phyloP scores from a whole-genome alignment of 2,113 vertebrate species.

The Mesitornis unicolor region DNA sequence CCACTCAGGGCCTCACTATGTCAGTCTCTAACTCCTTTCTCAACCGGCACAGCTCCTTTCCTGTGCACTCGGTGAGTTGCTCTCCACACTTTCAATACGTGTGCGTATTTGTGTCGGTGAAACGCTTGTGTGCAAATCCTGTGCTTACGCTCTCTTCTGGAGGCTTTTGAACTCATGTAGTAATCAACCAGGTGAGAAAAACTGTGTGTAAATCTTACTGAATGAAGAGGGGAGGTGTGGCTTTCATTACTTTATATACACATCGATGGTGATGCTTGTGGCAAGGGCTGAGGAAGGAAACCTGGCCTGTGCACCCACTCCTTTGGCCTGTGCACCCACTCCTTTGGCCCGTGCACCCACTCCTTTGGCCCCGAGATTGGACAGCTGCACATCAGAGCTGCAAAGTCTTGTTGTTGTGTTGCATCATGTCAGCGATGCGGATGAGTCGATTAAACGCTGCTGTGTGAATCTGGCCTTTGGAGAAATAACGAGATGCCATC shows the following conservation, averaged over 20 bases:
- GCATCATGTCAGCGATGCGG: not conserved
- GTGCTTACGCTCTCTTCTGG: not conserved
- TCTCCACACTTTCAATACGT: not conserved
- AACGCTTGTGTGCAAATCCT: not conserved
- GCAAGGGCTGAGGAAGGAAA: rapidly evolving
- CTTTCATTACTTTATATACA: rapidly evolving
- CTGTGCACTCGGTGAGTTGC: conserved; percentile 94
- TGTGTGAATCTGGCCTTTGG: not conserved
- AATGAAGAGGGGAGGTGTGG: not conserved
- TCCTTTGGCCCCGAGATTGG: no score
- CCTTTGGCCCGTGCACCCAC: no score
- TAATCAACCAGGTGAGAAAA: not conserved
- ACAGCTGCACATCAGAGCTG: not conserved
- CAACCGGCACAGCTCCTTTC: conserved; percentile 91
- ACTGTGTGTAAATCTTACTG: not conserved
- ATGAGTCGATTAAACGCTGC: conserved; percentile 20
- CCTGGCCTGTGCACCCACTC: no score
- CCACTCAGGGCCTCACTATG: conserved; percentile 92
- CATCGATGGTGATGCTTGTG: rapidly evolving
- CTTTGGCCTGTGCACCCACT: no score
- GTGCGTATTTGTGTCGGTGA: not conserved
- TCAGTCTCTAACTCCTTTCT: conserved; percentile 99
- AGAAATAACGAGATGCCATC: not conserved
- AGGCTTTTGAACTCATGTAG: not conserved
- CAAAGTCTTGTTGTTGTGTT: not conserved